These are phyloP conservation scores for Sebastiscus tertius DNA, from an alignment of 2,797 vertebrate species.

Conservation along the genomic window DNA sequence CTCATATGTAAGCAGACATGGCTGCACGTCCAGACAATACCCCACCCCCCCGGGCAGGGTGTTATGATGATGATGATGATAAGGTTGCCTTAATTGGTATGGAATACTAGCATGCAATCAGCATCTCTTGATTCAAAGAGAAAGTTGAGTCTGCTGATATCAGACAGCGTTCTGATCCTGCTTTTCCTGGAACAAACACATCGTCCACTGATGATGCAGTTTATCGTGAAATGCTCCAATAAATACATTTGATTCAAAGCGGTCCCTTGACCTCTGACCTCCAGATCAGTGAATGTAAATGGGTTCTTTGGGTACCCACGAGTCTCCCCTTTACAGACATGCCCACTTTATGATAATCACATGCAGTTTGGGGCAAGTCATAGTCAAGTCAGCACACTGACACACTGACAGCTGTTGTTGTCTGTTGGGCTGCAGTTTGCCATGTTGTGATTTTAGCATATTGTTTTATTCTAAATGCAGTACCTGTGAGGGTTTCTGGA, in stretches of 20 bases:
- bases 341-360: too few relatives aligned
- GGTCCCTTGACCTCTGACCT: too few relatives aligned
- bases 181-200: neutral
- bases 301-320: too few relatives aligned
- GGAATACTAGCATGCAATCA: conserved; percentile 19
- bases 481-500: too few relatives aligned
- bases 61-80: conserved; percentile 34
- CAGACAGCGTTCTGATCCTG: neutral
- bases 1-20: neutral
- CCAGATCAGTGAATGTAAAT: too few relatives aligned
- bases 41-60: neutral
- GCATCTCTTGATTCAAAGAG: neutral
- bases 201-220: neutral
- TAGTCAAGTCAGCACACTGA: too few relatives aligned
- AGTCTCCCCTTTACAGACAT: too few relatives aligned
- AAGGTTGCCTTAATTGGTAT: conserved; percentile 32
- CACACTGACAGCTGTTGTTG: too few relatives aligned
- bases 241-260: neutral
- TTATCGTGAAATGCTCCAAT: neutral
- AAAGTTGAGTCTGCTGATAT: neutral
- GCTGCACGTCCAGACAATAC: conserved; percentile 5
- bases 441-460: too few relatives aligned
- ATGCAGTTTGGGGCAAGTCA: too few relatives aligned
- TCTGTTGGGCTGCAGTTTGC: too few relatives aligned
- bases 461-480: too few relatives aligned